Evolutionary conservation across 2,888 invertebrate species (phyloP).

Genomic region (Drosophila helvetica): DNA sequence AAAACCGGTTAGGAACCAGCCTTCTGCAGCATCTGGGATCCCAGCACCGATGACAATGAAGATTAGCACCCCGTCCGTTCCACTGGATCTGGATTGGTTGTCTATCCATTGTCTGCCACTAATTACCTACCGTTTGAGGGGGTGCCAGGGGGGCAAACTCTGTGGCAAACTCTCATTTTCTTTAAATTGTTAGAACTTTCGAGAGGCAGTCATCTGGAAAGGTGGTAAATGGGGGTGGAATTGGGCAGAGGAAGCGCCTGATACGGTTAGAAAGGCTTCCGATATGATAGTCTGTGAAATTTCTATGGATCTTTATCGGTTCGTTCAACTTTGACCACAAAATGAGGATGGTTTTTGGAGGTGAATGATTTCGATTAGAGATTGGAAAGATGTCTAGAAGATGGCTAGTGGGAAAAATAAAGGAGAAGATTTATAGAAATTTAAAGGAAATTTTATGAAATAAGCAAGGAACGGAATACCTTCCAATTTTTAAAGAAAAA

Average conservation of each 20-base stretch:
- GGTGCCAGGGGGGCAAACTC: slow-evolving; percentile 18
- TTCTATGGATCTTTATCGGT: not conserved
- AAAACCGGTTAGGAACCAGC: slow-evolving; percentile 61
- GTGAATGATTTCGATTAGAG: not conserved
- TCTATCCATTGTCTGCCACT: slow-evolving; percentile 35
- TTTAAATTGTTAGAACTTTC: slow-evolving; percentile 26
- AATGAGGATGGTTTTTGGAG: not conserved
- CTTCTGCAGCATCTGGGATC: slow-evolving; percentile 37
- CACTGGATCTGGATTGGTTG: slow-evolving; percentile 15
- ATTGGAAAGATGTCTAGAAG: not conserved
- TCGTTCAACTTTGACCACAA: not conserved
- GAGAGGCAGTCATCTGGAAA: slow-evolving; percentile 42
- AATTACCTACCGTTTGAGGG: slow-evolving; percentile 52
- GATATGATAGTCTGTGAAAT: not conserved
- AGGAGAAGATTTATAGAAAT: not conserved
- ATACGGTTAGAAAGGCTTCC: not conserved
- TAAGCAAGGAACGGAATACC: too few relatives aligned
- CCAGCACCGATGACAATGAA: slow-evolving; percentile 37
- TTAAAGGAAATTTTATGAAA: not conserved
- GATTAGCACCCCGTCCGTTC: slow-evolving; percentile 34
- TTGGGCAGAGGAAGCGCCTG: not conserved
- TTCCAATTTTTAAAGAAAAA: too few relatives aligned
- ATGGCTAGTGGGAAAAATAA: not conserved
- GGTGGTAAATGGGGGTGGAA: slow-evolving; percentile 16
- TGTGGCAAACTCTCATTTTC: slow-evolving; percentile 19